Conservation (phyloP, 1,140 invertebrate species). For the Acyrthosiphon pisum region DNA sequence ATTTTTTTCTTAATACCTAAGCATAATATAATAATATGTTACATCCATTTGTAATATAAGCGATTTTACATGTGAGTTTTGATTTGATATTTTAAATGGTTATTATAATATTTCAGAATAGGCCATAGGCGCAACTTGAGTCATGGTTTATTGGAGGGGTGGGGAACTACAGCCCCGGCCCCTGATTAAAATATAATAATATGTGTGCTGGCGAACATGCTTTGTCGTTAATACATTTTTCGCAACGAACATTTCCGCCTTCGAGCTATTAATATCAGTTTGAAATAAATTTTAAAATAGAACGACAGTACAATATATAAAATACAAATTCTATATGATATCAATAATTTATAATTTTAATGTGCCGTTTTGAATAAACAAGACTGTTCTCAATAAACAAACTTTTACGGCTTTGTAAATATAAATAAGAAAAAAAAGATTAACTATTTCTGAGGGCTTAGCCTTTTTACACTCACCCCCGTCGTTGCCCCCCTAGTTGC, state of each 20-base stretch:
- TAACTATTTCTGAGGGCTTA: neutral
- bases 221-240: neutral
- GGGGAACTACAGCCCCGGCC: neutral
- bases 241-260: neutral
- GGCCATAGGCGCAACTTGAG: neutral
- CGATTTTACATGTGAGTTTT: too few relatives aligned
- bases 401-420: neutral
- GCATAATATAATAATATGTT: too few relatives aligned
- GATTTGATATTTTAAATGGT: neutral
- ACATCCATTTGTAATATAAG: too few relatives aligned
- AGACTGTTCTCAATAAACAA: neutral
- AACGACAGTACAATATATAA: neutral
- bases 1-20: too few relatives aligned
- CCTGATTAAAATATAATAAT: neutral
- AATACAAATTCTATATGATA: neutral
- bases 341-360: neutral
- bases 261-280: neutral
- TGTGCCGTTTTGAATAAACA: neutral
- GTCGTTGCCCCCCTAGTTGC: neutral
- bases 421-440: neutral
- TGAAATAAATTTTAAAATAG: slow-evolving; percentile 4
- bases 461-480: neutral
- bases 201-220: neutral
- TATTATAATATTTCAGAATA: neutral
- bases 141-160: neutral